These are phyloP conservation scores for Enhydra lutris DNA, from an alignment of 2,113 vertebrate species.

Conservation along the genomic window DNA sequence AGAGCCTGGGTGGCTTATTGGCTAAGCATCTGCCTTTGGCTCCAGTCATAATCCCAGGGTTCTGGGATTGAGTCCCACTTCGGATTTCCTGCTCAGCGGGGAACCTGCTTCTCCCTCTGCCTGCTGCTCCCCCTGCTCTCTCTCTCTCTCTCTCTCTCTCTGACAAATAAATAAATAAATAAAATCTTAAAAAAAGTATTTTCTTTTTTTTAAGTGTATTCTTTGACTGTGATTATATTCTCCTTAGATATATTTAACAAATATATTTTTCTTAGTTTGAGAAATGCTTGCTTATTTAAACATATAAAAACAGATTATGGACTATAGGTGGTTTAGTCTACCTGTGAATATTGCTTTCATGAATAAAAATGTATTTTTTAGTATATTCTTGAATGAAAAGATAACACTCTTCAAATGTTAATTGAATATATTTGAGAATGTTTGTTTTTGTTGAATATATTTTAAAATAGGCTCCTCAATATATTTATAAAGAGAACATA, in stretches of 20 bases:
- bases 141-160: background rate
- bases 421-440: background rate
- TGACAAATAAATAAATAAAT: background rate
- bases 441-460: background rate
- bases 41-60: background rate
- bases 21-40: background rate
- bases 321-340: background rate
- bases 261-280: background rate
- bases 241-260: background rate
- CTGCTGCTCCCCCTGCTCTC: background rate
- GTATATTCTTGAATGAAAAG: background rate
- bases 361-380: background rate
- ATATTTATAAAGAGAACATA: background rate
- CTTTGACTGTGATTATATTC: background rate
- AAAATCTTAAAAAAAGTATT: background rate
- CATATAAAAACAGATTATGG: background rate
- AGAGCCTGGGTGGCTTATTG: background rate
- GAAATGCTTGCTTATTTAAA: background rate
- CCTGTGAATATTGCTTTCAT: background rate
- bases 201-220: background rate
- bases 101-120: background rate
- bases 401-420: background rate
- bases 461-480: background rate
- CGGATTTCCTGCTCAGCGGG: rapidly evolving
- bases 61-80: rapidly evolving